Base-by-base conservation (phyloP, 1,140 invertebrate genomes). In the Adelges cooleyi region DNA sequence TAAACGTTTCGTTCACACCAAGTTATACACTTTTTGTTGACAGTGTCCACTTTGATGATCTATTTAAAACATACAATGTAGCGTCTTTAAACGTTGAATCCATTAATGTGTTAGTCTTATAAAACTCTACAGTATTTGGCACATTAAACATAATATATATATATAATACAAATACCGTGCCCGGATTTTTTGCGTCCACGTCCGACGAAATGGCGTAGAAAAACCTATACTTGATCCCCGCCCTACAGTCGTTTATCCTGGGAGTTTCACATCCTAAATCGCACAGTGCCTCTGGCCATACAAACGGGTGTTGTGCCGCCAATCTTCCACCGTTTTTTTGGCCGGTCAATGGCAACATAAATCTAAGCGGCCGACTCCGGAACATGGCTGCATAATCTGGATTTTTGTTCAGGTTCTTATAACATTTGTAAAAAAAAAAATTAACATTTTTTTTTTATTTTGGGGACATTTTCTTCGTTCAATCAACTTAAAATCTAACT, bases 121-220 rank as follows among this genome's bases (percentile, higher is more conserved):
- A 40, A 40, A n/a, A n/a, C n/a, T n/a, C n/a, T n/a, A n/a, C n/a
- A n/a, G n/a, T n/a, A n/a, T n/a, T n/a, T n/a, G n/a, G n/a, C n/a
- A n/a, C n/a, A n/a, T n/a, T n/a, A n/a, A n/a, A n/a, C n/a, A n/a
- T n/a, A n/a, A n/a, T n/a, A n/a, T n/a, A n/a, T n/a, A n/a, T n/a
- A n/a, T n/a, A n/a, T n/a, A n/a, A n/a, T n/a, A n/a, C n/a, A n/a
- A 33, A 6, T 33, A 33, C 87, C 46, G 82, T 83, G 71, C 89
- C 89, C 5, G 89, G 87, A 77, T 87, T 86, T 2, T 84, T 80
- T 3, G 81, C 75, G 73, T 92, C 89, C 2, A 92, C 87, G 74
- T 92, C 89, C 13, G 86, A 86, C 67, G 87, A 89, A 48, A 92
- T 91, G 0, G 88, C 90, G 71, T 94, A 95, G 73, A 92, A 93